Evolutionary conservation across 2,888 invertebrate species (phyloP), one percentile per base, ranked within the genome.

Genomic region (Melipona bicolor): DNA sequence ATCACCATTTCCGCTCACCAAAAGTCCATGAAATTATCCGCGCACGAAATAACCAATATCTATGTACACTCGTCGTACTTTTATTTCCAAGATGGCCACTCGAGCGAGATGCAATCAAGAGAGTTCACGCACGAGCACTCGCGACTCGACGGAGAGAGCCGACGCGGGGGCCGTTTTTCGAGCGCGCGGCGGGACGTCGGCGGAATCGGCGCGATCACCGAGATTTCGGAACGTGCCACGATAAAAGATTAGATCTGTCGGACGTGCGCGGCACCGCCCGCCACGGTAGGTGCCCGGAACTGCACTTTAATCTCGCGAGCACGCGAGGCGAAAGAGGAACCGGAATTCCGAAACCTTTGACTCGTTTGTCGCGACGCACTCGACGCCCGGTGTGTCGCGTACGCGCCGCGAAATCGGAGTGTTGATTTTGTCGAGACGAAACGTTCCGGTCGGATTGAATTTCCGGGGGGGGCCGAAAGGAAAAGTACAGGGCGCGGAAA

Each of bases 231-330:
- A 78, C 71, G 83, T 69, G 83, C 73, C 76, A 6, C 75, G 86
- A 87, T 89, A 87, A 87, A 87, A 89, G 89, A 89, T 89, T 85
- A 87, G 83, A 88, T 81, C 86, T 83, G 68, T 71, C 69, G 71
- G 79, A 81, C 77, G 85, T 71, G 76, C 77, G 27, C 59, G 4
- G 74, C 56, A 17, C 32, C 27, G 79, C 43, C 27, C 75, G 6
- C 59, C 27, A 32, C 24, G 85, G 49, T 80, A 83, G 83, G 83
- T 81, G 83, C 77, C 69, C 43, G 79, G 69, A 75, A 75, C 81
- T 86, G 87, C 84, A 79, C 86, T 88, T 89, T 89, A 88, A 89
- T 89, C 88, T 88, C 85, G 80, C 71, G 77, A 77, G 56, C 74
- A 77, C 61, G 50, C 50, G 65, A 65, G 70, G 70, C 64, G 77